Evolutionary conservation across 2,113 vertebrate species (phyloP).

Genomic region (Microtus oregoni): DNA sequence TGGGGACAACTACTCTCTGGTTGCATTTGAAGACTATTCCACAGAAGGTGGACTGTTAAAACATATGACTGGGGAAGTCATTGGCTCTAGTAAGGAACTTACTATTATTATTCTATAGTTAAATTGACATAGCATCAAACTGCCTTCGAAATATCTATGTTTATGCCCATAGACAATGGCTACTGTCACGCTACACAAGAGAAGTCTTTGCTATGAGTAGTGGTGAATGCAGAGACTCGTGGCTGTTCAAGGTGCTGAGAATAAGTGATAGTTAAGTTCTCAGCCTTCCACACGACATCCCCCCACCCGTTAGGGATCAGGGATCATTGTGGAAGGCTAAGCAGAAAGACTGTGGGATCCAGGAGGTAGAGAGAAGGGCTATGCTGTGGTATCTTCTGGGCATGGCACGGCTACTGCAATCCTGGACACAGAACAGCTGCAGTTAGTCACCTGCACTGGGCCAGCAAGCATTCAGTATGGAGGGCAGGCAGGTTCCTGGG

Average conservation of each 20-base stretch:
- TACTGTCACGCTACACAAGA: neutral
- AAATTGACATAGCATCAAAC: neutral
- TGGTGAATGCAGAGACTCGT: neutral
- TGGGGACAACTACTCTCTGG: neutral
- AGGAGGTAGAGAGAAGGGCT: neutral
- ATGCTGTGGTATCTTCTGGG: neutral
- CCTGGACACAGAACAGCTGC: too few relatives aligned
- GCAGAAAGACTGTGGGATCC: neutral
- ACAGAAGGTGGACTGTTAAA: neutral
- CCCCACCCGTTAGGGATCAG: too few relatives aligned
- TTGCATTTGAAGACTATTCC: neutral
- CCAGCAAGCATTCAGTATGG: neutral
- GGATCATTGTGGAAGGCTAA: too few relatives aligned
- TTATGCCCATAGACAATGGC: neutral
- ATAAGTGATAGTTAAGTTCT: neutral
- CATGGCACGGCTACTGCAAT: neutral
- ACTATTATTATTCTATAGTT: neutral
- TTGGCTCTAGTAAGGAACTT: too few relatives aligned
- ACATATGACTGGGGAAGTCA: neutral
- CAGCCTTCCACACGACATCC: neutral
- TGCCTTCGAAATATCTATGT: neutral
- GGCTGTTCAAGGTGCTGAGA: too few relatives aligned
- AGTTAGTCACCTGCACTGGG: neutral
- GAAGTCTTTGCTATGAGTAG: neutral
- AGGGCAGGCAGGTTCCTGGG: neutral